These are phyloP conservation scores for Aphelenchoides avenae DNA, from an alignment of 1,140 invertebrate species.

Conservation along the genomic window DNA sequence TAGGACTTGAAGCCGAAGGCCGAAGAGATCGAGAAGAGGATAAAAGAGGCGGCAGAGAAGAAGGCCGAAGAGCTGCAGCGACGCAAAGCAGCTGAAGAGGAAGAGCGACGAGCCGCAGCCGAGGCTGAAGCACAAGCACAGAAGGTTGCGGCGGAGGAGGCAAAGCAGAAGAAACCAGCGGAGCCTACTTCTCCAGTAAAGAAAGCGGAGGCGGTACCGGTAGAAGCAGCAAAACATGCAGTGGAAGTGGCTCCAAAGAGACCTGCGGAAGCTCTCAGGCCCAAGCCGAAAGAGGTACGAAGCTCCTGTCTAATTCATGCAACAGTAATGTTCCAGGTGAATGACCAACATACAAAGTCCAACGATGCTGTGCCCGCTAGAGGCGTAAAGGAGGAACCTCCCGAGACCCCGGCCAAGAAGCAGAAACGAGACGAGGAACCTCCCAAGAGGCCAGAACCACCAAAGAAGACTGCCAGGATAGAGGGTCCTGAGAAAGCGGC, in stretches of 20 bases:
- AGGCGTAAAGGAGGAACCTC: background rate
- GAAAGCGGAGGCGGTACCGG: background rate
- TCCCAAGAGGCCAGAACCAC: background rate
- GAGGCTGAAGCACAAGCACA: conserved; percentile 8
- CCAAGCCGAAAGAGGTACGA: background rate
- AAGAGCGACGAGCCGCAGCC: no score
- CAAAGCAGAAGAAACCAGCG: conserved; percentile 1
- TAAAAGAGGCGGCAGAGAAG: conserved; percentile 11
- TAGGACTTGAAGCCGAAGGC: conserved; percentile 20
- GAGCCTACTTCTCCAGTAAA: conserved; percentile 1
- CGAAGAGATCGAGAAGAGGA: conserved; percentile 23
- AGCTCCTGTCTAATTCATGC: background rate
- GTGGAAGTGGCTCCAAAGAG: conserved; percentile 1
- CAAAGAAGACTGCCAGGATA: background rate
- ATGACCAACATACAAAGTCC: background rate
- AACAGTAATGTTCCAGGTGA: no score
- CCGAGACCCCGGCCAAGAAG: background rate
- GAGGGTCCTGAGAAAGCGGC: background rate
- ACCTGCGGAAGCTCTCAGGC: background rate
- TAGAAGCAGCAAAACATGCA: background rate
- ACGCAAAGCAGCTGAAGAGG: conserved; percentile 12
- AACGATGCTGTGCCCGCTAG: background rate
- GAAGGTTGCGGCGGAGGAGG: background rate
- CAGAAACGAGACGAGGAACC: background rate
- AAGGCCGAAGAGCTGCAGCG: conserved; percentile 1